Base-by-base conservation (phyloP, 2,113 vertebrate species). In the Hemiscyllium ocellatum region DNA sequence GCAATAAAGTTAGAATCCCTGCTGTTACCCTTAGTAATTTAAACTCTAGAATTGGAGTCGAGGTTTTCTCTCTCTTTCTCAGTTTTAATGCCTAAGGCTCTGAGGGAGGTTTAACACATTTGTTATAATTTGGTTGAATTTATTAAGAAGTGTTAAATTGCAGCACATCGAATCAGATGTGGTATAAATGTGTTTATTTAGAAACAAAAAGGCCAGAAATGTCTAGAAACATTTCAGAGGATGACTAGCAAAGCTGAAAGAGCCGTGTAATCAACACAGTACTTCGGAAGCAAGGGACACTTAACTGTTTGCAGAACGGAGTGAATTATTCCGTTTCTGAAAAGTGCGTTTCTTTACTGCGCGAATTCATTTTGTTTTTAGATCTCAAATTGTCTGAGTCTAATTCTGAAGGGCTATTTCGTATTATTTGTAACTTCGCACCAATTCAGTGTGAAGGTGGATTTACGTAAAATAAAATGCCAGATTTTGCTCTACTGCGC, bases 1-100 rank as follows among this genome's bases (percentile, higher is more conserved):
- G 69, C 93, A 91, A 91, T 96, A 83, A 94, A 96, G 96, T 66
- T 42, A 52, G 95, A 78, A 93, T 96, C 52, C 95, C 94, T 95
- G 86, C 96, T 96, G 94, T 50, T 95, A 69, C 52, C 52, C 52
- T 29, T 56, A 33, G 95, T 95, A 96, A 96, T 61, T 87, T 33
- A 42, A 61, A 70, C n/a, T 61, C 26, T 66, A 76, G 33, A 47
- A 37, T 61, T 96, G n/a, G 72, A 96, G 76, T 96, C 52, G 80
- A 26, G 52, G 78, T 96, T 61, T 61, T 96, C 42, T 70, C 6
- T 78, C n/a, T 37, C 6, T 78, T 13, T 37, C 69, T 66, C n/a
- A 26, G 8, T 42, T 94, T 80, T 66, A 24, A 65, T 47, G 68
- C 68, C 65, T 47, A 94, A 66, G 17, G n/a, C 37, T 68, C 91